These are phyloP conservation scores for Halcyon leucocephala DNA, from an alignment of 2,797 vertebrate species.

Conservation along the genomic window DNA sequence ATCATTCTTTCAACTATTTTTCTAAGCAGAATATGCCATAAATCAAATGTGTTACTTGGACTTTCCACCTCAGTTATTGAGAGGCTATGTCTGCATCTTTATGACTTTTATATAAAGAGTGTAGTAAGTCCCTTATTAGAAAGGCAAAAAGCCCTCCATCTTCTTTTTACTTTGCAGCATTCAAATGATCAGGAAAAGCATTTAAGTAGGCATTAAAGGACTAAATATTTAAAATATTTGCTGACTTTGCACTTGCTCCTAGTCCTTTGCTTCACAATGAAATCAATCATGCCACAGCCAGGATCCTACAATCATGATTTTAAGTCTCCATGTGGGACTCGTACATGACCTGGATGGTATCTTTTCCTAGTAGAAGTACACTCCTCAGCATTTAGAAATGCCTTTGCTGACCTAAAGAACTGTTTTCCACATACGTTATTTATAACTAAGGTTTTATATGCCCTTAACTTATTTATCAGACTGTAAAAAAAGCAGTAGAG, in stretches of 20 bases:
- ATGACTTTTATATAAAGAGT: not conserved
- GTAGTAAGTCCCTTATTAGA: not conserved
- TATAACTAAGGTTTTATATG: not conserved
- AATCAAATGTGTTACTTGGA: not conserved
- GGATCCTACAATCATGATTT: not conserved
- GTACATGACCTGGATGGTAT: accelerated
- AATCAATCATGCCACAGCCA: not conserved
- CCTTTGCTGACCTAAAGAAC: not conserved
- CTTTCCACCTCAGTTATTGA: not conserved
- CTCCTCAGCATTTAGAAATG: not conserved
- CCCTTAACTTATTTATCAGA: not conserved
- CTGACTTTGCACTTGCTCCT: not conserved
- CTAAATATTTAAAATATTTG: not conserved
- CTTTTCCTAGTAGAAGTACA: not conserved
- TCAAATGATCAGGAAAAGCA: not conserved
- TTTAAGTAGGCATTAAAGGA: constrained; percentile 2
- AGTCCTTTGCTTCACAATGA: not conserved
- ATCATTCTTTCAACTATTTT: not conserved
- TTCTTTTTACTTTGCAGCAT: not conserved
- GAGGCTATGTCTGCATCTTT: not conserved
- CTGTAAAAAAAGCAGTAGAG: not conserved
- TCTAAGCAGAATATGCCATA: not conserved
- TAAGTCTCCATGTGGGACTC: not conserved
- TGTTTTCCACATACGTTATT: not conserved
- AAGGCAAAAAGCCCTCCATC: not conserved